Base-by-base conservation (phyloP, 2,888 invertebrate species). In the Drosophila tanythrix region DNA sequence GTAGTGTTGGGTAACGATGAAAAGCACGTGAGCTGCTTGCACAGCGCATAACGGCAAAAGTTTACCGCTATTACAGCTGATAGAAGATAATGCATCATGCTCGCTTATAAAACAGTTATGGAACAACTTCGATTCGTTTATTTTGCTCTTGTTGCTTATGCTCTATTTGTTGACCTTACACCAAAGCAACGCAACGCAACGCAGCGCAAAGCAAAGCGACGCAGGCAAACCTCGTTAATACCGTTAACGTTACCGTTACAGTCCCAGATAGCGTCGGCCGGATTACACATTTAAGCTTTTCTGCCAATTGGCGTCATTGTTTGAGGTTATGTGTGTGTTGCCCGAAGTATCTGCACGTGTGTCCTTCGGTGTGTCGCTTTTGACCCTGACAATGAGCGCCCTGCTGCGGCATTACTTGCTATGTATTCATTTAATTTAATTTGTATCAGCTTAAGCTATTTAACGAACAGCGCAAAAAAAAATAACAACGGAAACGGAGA, bases 351-450 rank as follows among this genome's bases (percentile, higher is more conserved):
- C 51, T 59, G 55, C 59, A 64, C 74, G 66, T 73, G 53, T 76
- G 50, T 57, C 59, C 50, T 51, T 64, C 53, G 52, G 58, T 38
- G 60, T 62, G 52, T 25, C 53, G 29, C 70, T 66, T 66, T 66
- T 81, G 82, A 82, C 81, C 81, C 82, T 82, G 81, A 80, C 83
- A 82, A 80, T 82, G 81, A 79, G 81, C 63, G 35, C 71, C 64
- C 61, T 65, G 66, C 58, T 63, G 70, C 57, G 67, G 63, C 60
- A 73, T 78, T 73, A 76, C 72, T 74, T 71, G 74, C 65, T 79
- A 79, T 72, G 83, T 79, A 68, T 83, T 83, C 83, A 74, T 79
- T 79, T 82, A 83, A 83, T 83, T 83, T 79, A 83, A 83, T 83
- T 83, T 83, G 81, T 76, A 67, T 75, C 80, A 78, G 78, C 81